A percentile compares a stretch with the other conserved stretches of the same genome.
Conservation (phyloP, 2,888 invertebrate genomes). For the Stegana nigrithorax region DNA sequence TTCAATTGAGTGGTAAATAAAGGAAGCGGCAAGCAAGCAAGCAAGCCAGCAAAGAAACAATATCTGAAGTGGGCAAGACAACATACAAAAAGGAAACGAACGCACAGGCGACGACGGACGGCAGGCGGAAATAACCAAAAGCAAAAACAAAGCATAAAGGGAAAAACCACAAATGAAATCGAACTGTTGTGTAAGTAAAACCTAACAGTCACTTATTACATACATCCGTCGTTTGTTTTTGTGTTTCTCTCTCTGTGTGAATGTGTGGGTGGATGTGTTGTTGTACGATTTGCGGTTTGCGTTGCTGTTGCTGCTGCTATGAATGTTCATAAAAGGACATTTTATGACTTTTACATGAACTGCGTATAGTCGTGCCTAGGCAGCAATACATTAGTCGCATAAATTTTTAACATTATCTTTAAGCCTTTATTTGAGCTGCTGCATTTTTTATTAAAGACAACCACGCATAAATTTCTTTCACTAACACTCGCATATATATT, state of each 20-base stretch:
- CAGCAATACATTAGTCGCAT: too few species aligned
- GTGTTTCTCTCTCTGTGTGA: too few species aligned
- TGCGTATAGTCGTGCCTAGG: not conserved
- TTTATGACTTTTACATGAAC: not conserved
- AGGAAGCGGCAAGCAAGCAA: slow-evolving; percentile 12
- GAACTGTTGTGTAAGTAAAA: not conserved
- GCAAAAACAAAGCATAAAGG: not conserved
- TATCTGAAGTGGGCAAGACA: not conserved
- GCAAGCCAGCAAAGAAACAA: not conserved
- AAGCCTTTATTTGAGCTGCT: too few species aligned
- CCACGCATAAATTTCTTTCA: not conserved
- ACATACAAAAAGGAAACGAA: not conserved
- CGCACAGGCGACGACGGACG: not conserved
- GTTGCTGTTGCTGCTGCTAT: not conserved
- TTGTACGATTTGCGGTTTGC: not conserved
- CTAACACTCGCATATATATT: slow-evolving; percentile 12
- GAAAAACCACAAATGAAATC: slow-evolving; percentile 10
- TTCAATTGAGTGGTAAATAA: slow-evolving; percentile 57
- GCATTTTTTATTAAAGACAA: too few species aligned
- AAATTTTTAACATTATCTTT: too few species aligned
- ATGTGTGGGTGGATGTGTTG: too few species aligned
- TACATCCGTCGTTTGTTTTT: too few species aligned
- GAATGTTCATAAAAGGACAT: not conserved
- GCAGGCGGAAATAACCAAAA: not conserved
- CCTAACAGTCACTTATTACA: too few species aligned